A percentile compares a stretch with the other conserved stretches of the same genome.
Evolutionary conservation across 2,113 vertebrate genomes (phyloP).

Genomic region (Rhinolophus ferrumequinum): DNA sequence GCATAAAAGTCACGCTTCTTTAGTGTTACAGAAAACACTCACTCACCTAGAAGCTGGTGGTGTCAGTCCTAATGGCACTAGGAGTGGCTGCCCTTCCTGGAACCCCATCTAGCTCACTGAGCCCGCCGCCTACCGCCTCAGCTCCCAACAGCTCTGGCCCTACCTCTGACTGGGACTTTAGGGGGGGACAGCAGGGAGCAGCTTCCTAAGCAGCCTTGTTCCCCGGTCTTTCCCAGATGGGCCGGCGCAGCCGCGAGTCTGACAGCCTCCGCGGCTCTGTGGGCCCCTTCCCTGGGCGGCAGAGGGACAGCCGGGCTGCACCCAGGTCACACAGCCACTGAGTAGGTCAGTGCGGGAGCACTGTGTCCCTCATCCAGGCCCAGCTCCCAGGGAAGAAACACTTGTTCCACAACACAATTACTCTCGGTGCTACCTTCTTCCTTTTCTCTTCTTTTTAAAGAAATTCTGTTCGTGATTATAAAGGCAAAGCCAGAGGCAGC

Average conservation of each 20-base stretch:
- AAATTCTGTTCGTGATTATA: not conserved
- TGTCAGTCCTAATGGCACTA: too few relatives aligned
- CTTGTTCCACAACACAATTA: not conserved
- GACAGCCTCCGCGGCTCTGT: not conserved
- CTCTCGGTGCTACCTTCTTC: not conserved
- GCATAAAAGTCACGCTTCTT: too few relatives aligned
- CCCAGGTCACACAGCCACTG: fast-evolving
- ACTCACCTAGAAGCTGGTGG: too few relatives aligned
- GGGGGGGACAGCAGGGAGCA: not conserved
- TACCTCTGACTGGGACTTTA: too few relatives aligned
- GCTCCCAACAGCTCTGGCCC: too few relatives aligned
- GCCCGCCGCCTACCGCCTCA: too few relatives aligned
- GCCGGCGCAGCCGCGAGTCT: fast-evolving
- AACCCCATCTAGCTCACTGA: too few relatives aligned
- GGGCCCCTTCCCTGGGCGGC: not conserved
- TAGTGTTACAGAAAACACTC: too few relatives aligned
- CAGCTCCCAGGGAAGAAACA: not conserved
- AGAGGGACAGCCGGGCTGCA: not conserved
- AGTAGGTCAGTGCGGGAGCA: fast-evolving
- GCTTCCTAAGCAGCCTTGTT: not conserved
- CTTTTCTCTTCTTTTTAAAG: not conserved
- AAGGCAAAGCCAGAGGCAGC: not conserved
- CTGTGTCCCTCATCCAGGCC: not conserved
- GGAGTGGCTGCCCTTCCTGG: too few relatives aligned
- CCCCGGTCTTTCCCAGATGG: not conserved